Base-by-base conservation (phyloP, 2,888 invertebrate genomes). In the Acrocyrtus sp. region DNA sequence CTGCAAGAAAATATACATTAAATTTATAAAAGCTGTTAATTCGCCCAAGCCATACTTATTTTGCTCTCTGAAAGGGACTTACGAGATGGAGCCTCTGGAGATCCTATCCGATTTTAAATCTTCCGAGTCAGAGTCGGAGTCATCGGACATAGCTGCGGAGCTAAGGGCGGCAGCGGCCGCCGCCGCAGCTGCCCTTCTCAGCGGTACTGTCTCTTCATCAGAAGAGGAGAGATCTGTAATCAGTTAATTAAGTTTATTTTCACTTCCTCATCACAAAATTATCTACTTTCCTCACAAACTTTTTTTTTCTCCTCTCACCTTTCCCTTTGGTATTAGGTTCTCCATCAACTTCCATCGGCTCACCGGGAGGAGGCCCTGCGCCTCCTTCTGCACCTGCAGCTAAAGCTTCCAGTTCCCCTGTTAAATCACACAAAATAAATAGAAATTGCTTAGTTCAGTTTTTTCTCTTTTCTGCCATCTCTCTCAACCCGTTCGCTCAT, bases 101-200 rank as follows among this genome's bases (percentile, higher is more conserved):
- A 70, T 70, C 70, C 70, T 56, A 17, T 70, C 70, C 56, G 70
- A 70, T 57, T 70, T 70, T 45, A 89, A 26, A 88, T 89, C 15
- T 86, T 91, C 21, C 84, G 92, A 81, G 92, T 92, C 92, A 83
- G 87, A 92, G 66, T 70, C 70, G n/a, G 70, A 70, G 26, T 90
- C 90, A 72, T 91, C 91, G 3, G 90, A 90, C 4, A 90, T 90
- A 5, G 90, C 90, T 2, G 90, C 90, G 0, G 88, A 87, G 93
- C 83, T 90, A 91, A 2, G 85, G 88, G 84, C 85, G 84, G 8
- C 83, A 87, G 84, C 85, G 87, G 79, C 86, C 87, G 17, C 84
- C 78, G 74, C 84, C 83, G 79, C 84, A 83, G 58, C 84, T 84
- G 81, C 84, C 81, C 70, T 17, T 51, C 62, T 82, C 27, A 84